Conservation (phyloP, 1,140 invertebrate species). For the Zaprionus camerounensis region DNA sequence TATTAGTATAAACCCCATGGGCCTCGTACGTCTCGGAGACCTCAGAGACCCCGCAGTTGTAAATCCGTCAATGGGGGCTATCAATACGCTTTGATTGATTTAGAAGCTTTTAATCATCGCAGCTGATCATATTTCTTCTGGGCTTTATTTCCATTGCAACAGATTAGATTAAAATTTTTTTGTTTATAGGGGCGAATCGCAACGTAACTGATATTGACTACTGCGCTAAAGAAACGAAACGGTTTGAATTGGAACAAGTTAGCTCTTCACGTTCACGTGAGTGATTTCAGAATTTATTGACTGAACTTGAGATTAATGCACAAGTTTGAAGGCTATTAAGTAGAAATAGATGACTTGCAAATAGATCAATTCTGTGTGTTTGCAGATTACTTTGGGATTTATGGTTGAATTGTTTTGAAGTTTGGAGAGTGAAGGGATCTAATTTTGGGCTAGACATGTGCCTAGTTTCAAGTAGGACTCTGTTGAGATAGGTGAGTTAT, state of each 20-base stretch:
- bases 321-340: neutral
- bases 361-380: too few relatives aligned
- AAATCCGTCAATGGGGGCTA: slow-evolving; percentile 69
- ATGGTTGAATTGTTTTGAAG: neutral
- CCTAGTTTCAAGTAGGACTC: rapidly evolving
- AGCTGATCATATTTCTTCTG: slow-evolving; percentile 56
- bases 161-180: slow-evolving; percentile 63
- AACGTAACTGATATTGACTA: slow-evolving; percentile 2
- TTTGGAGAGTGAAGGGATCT: neutral
- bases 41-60: slow-evolving; percentile 18
- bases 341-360: neutral
- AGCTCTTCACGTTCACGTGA: slow-evolving; percentile 35
- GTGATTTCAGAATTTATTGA: neutral
- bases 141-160: slow-evolving; percentile 22
- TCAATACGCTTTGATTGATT: slow-evolving; percentile 70
- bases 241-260: slow-evolving; percentile 45
- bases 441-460: neutral
- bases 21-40: slow-evolving; percentile 30
- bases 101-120: slow-evolving; percentile 59
- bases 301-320: slow-evolving; percentile 8
- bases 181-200: slow-evolving; percentile 54
- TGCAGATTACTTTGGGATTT: neutral
- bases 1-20: slow-evolving; percentile 28
- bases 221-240: neutral
- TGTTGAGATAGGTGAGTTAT: neutral